Base-by-base conservation (phyloP, 2,113 vertebrate genomes). In the Phaethon lepturus region DNA sequence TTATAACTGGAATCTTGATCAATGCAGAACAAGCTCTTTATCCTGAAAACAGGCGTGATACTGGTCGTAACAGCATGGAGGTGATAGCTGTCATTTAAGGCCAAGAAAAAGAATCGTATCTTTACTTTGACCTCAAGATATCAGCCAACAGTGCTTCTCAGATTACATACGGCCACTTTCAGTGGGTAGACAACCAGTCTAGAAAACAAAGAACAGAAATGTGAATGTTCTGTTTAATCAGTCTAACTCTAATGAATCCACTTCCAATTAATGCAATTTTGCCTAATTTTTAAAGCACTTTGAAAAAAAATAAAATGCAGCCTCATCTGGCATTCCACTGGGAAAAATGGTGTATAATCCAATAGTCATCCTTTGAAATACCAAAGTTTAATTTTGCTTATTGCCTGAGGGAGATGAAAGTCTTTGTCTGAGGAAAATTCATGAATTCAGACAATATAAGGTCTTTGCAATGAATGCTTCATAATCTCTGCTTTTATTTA, bases 401-500 rank as follows among this genome's bases (percentile, higher is more conserved):
- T 53, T 93, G n/a, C 33, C 45, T 53, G 33, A 76, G 81, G 42
- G 74, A 90, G 24, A 31, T 20, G 5, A 64, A 85, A 69, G n/a
- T 66, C 40, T 93, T 89, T 45, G 16, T 45, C 64, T 80, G 42
- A 4, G 2, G 35, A 88, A 86, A 82, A 86, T 69, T 73, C 31
- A 76, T 86, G 3, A 69, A 73, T 88, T 90, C 78, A 92, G 74
- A 59, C 44, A 53, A 35, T 80, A 40, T 58, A 82, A 67, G 12
- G 4, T 82, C 50, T 94, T 95, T 60, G 40, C 35, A 86, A 62
- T 50, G 38, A 86, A 42, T 50, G 17, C 49, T 93, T 73, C 33
- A 53, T 86, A 86, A 73, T 58, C 66, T 66, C 42, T 60, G 50
- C 28, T 93, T 93, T 90, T 72, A 81, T 95, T 95, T 93, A 82